Evolutionary conservation across 1,140 invertebrate species (phyloP), one percentile per base, ranked within the genome.

Genomic region (Ceratitis capitata): DNA sequence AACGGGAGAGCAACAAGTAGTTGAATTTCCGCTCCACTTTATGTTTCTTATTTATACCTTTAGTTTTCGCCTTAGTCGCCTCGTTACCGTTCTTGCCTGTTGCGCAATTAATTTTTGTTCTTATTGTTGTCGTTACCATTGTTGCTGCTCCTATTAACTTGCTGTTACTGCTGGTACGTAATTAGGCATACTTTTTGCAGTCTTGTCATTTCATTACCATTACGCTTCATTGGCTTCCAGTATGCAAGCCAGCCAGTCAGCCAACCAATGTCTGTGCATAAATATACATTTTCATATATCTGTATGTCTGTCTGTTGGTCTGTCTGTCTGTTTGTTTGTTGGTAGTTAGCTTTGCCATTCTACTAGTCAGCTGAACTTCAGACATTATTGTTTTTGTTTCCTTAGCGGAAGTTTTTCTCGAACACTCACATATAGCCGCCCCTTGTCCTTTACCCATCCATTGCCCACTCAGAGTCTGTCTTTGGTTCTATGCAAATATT

Each of bases 201-300:
- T 23, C 69, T 78, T 45, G 39, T 45, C 39, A n/a, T 78, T 78
- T 78, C 39, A 45, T 78, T 78, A 19, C 6, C 16, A 45, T 78
- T 78, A 78, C 23, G 69, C 69, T 78, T 78, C 69, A 78, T 78
- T 78, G 69, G 69, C 69, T 78, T 26, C 69, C n/a, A 78, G 32
- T 23, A 26, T 23, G 39, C 7, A 6, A 47, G 12, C 9, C n/a
- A 26, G n/a, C n/a, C n/a, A 78, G 69, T 1, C 39, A 78, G 69
- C 39, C 26, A 47, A 78, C 5, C 23, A 61, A 26, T 19, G 19
- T 14, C 4, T 19, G n/a, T n/a, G n/a, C n/a, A n/a, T n/a, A n/a
- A n/a, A n/a, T n/a, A n/a, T n/a, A n/a, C n/a, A n/a, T n/a, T n/a
- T n/a, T n/a, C n/a, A 56, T 56, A 56, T 56, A 7, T 23, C n/a